phyloP scores from a whole-genome alignment of 2,888 invertebrate species.

The Dolomedes plantarius region DNA sequence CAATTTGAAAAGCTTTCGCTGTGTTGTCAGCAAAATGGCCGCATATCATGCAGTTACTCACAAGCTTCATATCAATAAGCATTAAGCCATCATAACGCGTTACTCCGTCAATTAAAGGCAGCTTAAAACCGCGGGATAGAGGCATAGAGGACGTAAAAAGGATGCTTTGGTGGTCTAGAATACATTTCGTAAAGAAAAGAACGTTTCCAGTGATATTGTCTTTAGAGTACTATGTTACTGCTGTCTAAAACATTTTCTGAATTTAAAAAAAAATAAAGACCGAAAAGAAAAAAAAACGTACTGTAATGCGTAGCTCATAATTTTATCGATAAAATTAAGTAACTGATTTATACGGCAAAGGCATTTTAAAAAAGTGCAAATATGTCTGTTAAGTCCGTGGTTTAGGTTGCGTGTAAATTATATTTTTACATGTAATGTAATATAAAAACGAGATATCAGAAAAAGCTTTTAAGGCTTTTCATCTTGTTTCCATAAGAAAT shows the following conservation, averaged over 20 bases:
- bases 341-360: neutral
- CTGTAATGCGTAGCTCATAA: neutral
- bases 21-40: slow-evolving; percentile 47
- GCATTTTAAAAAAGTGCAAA: neutral
- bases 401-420: too few species aligned
- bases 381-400: too few species aligned
- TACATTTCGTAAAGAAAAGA: slow-evolving; percentile 49
- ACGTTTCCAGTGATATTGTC: slow-evolving; percentile 23
- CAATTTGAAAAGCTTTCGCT: slow-evolving; percentile 61
- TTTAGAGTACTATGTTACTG: slow-evolving; percentile 19
- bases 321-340: neutral
- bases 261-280: neutral
- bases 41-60: slow-evolving; percentile 38
- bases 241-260: neutral
- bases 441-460: too few species aligned
- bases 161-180: slow-evolving; percentile 40
- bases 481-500: too few species aligned
- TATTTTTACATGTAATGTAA: too few species aligned
- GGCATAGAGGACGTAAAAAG: slow-evolving; percentile 55
- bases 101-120: slow-evolving; percentile 61
- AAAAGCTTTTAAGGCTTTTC: too few species aligned
- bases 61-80: slow-evolving; percentile 58
- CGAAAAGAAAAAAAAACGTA: neutral
- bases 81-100: slow-evolving; percentile 52
- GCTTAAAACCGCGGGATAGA: slow-evolving; percentile 59